phyloP scores from a whole-genome alignment of 2,888 invertebrate genomes.

The Spatulosminthurus flaviceps region DNA sequence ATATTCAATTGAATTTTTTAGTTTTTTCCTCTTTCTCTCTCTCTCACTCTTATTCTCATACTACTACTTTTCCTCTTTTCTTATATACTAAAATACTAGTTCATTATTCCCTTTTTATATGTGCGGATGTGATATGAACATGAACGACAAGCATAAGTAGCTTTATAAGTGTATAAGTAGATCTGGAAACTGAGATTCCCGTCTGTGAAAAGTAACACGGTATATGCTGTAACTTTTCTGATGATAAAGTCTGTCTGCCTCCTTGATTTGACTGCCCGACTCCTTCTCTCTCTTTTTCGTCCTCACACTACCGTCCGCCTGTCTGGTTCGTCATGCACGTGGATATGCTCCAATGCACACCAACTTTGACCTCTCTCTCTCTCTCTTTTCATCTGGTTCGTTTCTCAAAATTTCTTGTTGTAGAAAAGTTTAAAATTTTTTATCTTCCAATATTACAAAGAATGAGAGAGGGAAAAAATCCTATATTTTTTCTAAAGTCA shows the following conservation, averaged over 20 bases:
- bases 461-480: too few species aligned
- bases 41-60: slow-evolving; percentile 16
- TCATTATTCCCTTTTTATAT: neutral
- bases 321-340: slow-evolving; percentile 32
- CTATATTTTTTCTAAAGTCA: slow-evolving; percentile 30
- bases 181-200: slow-evolving; percentile 38
- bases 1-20: slow-evolving; percentile 55
- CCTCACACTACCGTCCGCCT: slow-evolving; percentile 18
- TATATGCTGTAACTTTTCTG: neutral
- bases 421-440: too few species aligned
- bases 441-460: too few species aligned
- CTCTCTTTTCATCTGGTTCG: neutral
- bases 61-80: neutral
- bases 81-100: neutral
- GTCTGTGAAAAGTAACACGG: slow-evolving; percentile 26
- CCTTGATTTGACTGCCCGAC: slow-evolving; percentile 15
- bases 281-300: too few species aligned
- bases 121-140: slow-evolving; percentile 1
- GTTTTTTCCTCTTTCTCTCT: slow-evolving; percentile 37
- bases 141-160: too few species aligned
- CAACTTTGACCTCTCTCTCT: slow-evolving; percentile 42
- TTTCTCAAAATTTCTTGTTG: too few species aligned
- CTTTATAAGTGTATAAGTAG: too few species aligned
- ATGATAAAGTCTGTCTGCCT: slow-evolving; percentile 12
- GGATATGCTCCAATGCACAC: slow-evolving; percentile 30